Percentiles rank a stretch among this genome's conserved stretches.
Conservation (phyloP, 2,113 vertebrate species). For the Grammomys dolichurus region DNA sequence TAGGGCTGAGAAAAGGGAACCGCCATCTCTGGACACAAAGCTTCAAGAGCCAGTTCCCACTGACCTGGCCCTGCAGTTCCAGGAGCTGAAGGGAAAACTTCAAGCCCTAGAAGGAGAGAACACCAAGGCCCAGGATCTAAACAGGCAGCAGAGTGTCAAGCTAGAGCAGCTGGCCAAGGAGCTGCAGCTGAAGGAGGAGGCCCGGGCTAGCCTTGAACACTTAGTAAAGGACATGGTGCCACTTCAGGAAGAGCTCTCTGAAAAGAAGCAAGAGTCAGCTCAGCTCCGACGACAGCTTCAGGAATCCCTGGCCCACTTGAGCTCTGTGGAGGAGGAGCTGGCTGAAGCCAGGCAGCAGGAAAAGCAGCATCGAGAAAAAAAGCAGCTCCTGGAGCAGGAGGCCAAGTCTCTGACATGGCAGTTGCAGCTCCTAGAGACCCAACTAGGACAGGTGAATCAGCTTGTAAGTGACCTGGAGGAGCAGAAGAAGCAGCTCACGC, state of each 20-base stretch:
- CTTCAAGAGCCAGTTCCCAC: constrained; percentile 83
- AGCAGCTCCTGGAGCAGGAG: constrained; percentile 85
- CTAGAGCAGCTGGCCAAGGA: constrained; percentile 87
- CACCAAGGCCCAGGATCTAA: constrained; percentile 84
- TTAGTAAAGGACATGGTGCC: constrained; percentile 84
- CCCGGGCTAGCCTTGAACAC: constrained; percentile 86
- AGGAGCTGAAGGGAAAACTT: constrained; percentile 88
- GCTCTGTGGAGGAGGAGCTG: constrained; percentile 88
- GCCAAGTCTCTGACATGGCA: constrained; percentile 83
- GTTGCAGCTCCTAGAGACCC: constrained; percentile 87
- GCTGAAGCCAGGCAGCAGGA: constrained; percentile 81
- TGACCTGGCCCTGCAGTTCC: constrained; percentile 86
- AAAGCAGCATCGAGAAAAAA: constrained; percentile 84
- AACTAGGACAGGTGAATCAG: constrained; percentile 87
- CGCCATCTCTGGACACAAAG: constrained; percentile 82
- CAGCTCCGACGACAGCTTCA: constrained; percentile 91
- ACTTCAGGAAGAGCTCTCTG: constrained; percentile 87
- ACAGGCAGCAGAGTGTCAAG: constrained; percentile 79
- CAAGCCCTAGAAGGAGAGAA: constrained; percentile 86
- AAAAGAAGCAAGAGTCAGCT: constrained; percentile 89
- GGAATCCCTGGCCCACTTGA: constrained; percentile 86
- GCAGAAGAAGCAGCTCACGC: constrained; percentile 82
- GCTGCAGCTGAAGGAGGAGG: constrained; percentile 88
- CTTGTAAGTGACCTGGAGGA: constrained; percentile 89
- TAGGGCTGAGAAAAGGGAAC: constrained; percentile 85